These are phyloP conservation scores for Microtus oregoni DNA, from an alignment of 2,113 vertebrate genomes.

Conservation along the genomic window DNA sequence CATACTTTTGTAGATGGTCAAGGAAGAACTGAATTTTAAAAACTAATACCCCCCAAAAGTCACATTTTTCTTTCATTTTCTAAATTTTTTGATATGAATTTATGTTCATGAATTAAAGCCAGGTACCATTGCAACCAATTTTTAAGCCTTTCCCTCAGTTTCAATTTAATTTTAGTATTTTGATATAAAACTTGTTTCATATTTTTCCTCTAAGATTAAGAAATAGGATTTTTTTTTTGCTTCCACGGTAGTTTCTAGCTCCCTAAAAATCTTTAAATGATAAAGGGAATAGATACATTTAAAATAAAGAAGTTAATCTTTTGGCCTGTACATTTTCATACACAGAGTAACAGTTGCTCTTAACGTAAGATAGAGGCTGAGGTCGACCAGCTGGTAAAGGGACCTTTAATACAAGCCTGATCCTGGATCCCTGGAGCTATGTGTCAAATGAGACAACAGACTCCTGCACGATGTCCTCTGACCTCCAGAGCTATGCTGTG, in stretches of 20 bases:
- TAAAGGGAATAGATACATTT: background rate
- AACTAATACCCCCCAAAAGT: background rate
- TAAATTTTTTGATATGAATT: slow-evolving; percentile 11
- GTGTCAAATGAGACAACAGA: background rate
- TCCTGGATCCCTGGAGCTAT: background rate
- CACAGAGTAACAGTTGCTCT: background rate
- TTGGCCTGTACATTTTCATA: background rate
- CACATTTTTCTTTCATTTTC: background rate
- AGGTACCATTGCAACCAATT: background rate
- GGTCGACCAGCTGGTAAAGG: background rate
- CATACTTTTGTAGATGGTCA: background rate
- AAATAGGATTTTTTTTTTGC: background rate
- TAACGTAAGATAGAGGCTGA: background rate
- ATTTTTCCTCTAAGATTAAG: background rate
- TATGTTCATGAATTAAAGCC: background rate
- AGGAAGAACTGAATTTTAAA: background rate
- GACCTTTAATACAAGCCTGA: background rate
- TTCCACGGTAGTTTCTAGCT: background rate
- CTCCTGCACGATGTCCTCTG: background rate
- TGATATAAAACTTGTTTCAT: background rate
- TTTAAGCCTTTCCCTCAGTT: background rate
- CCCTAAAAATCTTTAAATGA: background rate
- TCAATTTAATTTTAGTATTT: background rate
- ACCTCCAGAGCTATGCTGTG: background rate
- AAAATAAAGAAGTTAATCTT: background rate